These are phyloP conservation scores for Myotis daubentonii DNA, from an alignment of 2,797 vertebrate genomes.

Conservation along the genomic window DNA sequence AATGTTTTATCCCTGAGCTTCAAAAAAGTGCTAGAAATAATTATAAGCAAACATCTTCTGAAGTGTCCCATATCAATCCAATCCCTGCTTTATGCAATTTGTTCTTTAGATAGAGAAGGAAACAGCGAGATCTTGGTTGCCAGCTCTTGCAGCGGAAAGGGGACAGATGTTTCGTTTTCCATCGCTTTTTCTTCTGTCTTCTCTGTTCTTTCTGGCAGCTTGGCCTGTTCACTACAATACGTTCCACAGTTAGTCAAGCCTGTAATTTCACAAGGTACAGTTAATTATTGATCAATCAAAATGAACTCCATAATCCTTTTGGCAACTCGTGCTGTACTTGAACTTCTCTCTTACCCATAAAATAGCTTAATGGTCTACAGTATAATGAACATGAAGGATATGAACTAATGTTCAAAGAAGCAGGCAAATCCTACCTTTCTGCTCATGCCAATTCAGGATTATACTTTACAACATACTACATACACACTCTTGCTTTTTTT, in stretches of 20 bases:
- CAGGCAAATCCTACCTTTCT: constrained; percentile 77
- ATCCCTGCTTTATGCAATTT: constrained; percentile 80
- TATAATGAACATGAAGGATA: constrained; percentile 78
- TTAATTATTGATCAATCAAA: constrained; percentile 79
- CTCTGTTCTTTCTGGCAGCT: constrained; percentile 71
- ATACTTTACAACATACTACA: constrained; percentile 8
- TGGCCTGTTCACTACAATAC: constrained; percentile 56
- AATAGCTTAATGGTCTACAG: constrained; percentile 72
- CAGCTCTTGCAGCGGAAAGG: constrained; percentile 63
- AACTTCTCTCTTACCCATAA: constrained; percentile 68
- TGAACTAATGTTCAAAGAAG: constrained; percentile 77
- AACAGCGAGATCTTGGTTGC: constrained; percentile 74
- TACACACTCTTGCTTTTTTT: constrained; percentile 8
- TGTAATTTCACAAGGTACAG: constrained; percentile 68
- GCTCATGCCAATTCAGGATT: constrained; percentile 70
- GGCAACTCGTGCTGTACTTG: constrained; percentile 56
- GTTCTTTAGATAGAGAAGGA: constrained; percentile 79
- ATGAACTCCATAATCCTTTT: constrained; percentile 70
- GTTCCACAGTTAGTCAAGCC: constrained; percentile 68
- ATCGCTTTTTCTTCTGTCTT: constrained; percentile 67
- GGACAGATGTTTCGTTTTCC: constrained; percentile 61
- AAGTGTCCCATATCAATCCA: constrained; percentile 83
- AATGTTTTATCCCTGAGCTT: constrained; percentile 88
- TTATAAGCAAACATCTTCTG: constrained; percentile 89
- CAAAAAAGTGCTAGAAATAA: constrained; percentile 89